phyloP scores from a whole-genome alignment of 2,888 invertebrate genomes.

The Lypha dubia region DNA sequence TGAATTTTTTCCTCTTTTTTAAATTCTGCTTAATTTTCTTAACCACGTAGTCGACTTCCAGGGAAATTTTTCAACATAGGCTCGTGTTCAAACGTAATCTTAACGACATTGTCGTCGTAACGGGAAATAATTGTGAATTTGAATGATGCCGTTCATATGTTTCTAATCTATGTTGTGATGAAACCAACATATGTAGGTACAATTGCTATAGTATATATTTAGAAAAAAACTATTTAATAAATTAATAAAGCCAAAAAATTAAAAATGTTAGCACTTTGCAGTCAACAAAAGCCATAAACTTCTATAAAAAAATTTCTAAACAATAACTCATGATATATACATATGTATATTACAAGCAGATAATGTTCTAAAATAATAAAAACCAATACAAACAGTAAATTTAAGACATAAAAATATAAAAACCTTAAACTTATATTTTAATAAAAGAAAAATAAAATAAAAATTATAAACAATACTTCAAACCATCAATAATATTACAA shows the following conservation, averaged over 20 bases:
- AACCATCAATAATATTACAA: conserved; percentile 64
- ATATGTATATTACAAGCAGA: not conserved
- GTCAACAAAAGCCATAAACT: not conserved
- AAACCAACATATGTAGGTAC: too few species aligned
- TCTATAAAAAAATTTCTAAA: not conserved
- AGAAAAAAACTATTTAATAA: too few species aligned
- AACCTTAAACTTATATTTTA: conserved; percentile 12
- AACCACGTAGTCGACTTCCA: too few species aligned
- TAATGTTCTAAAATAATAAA: conserved; percentile 1
- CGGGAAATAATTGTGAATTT: too few species aligned
- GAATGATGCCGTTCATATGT: too few species aligned
- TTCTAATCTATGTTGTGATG: too few species aligned
- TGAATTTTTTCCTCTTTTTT: too few species aligned
- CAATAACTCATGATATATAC: not conserved
- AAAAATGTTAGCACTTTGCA: not conserved
- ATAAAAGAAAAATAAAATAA: conserved; percentile 37
- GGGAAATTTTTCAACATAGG: too few species aligned
- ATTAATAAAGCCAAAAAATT: not conserved
- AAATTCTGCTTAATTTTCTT: too few species aligned
- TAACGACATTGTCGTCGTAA: too few species aligned
- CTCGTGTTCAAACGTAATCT: too few species aligned
- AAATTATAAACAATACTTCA: conserved; percentile 37
- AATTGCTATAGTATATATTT: too few species aligned
- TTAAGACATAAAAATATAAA: not conserved
- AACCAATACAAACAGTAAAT: not conserved